Evolutionary conservation across 2,113 vertebrate genomes (phyloP).

Genomic region (Rynchops niger): DNA sequence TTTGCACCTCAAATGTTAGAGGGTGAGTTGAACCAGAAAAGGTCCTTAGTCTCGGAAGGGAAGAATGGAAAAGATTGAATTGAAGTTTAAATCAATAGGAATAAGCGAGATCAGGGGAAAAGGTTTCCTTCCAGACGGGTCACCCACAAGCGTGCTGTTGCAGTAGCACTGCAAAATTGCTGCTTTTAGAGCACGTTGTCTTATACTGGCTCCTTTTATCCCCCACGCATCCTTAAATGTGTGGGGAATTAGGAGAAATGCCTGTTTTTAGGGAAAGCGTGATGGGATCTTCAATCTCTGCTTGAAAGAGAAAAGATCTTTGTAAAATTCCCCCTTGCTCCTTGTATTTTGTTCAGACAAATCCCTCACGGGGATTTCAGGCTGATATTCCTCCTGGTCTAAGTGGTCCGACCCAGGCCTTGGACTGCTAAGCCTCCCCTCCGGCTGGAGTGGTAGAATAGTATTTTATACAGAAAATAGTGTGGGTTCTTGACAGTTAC

Average conservation of each 20-base stretch:
- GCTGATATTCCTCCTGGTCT: neutral
- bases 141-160: rapidly evolving
- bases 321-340: neutral
- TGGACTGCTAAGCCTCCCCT: neutral
- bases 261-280: neutral
- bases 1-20: neutral
- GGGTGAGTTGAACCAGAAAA: slow-evolving; percentile 11
- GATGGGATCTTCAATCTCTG: neutral
- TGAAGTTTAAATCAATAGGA: neutral
- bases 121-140: neutral
- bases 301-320: neutral
- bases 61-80: neutral
- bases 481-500: rapidly evolving
- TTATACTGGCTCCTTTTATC: neutral
- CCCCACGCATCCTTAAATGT: neutral
- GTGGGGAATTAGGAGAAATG: neutral
- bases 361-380: neutral
- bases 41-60: neutral
- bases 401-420: rapidly evolving
- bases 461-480: neutral
- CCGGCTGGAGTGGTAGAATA: neutral
- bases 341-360: neutral
- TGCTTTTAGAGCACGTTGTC: rapidly evolving
- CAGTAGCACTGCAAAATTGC: neutral
- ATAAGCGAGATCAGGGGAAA: rapidly evolving